phyloP scores from a whole-genome alignment of 2,113 vertebrate genomes.

The Notechis scutatus region DNA sequence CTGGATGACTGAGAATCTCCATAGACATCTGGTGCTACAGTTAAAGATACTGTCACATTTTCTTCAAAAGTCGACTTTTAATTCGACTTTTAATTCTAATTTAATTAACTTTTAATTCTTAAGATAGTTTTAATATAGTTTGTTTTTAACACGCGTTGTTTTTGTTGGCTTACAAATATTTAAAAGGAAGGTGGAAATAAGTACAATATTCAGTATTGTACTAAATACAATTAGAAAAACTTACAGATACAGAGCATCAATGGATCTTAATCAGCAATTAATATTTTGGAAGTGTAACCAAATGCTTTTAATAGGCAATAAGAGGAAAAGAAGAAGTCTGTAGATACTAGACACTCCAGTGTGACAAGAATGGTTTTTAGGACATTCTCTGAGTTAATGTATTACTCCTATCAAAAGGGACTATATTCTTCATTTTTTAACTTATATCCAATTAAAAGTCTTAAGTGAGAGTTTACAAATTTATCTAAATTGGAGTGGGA shows the following conservation, averaged over 20 bases:
- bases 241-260: not conserved
- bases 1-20: too few relatives aligned
- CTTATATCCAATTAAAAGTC: not conserved
- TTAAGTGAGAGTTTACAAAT: not conserved
- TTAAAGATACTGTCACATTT: not conserved
- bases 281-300: not conserved
- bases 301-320: not conserved
- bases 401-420: not conserved
- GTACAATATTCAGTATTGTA: not conserved
- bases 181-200: not conserved
- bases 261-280: not conserved
- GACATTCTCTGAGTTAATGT: not conserved
- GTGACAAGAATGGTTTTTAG: not conserved
- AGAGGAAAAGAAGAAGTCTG: not conserved
- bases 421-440: not conserved
- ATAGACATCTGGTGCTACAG: not conserved
- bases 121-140: not conserved
- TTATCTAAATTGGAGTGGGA: not conserved
- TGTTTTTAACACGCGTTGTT: not conserved
- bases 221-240: not conserved
- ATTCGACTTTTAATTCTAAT: not conserved
- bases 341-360: not conserved
- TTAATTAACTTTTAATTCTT: not conserved
- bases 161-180: not conserved
- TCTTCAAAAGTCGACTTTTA: not conserved